Percentiles rank a stretch among this genome's conserved stretches.
Conservation (phyloP, 2,797 vertebrate species). For the Anas acuta region DNA sequence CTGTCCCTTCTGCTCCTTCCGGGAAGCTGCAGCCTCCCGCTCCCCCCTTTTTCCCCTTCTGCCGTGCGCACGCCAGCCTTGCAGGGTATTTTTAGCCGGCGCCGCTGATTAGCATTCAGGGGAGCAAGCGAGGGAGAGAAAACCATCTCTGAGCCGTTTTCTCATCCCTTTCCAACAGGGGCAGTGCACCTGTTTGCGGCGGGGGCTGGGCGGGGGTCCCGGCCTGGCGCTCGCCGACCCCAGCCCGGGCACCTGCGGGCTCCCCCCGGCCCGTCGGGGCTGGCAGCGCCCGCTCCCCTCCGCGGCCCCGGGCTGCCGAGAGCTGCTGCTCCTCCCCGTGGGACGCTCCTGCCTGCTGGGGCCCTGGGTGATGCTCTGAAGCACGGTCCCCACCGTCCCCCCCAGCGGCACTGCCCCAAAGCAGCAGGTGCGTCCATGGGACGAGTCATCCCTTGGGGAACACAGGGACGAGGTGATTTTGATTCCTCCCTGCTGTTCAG, state of each 20-base stretch:
- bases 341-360: background rate
- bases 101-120: conserved; percentile 54
- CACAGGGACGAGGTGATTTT: background rate
- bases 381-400: no score
- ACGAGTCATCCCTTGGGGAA: background rate
- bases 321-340: fast-evolving
- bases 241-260: background rate
- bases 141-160: background rate
- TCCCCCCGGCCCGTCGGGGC: no score
- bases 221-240: background rate
- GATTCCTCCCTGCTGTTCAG: background rate
- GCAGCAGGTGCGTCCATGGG: fast-evolving
- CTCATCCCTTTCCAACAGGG: background rate
- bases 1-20: background rate
- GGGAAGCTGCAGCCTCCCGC: background rate
- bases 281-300: background rate
- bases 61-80: background rate
- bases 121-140: background rate
- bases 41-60: conserved; percentile 25
- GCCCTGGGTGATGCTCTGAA: no score
- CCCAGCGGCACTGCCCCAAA: fast-evolving
- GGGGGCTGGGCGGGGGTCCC: background rate
- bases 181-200: background rate
- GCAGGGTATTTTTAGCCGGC: conserved; percentile 55
- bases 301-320: background rate